phyloP scores from a whole-genome alignment of 2,797 vertebrate species.

The Florisuga fusca region DNA sequence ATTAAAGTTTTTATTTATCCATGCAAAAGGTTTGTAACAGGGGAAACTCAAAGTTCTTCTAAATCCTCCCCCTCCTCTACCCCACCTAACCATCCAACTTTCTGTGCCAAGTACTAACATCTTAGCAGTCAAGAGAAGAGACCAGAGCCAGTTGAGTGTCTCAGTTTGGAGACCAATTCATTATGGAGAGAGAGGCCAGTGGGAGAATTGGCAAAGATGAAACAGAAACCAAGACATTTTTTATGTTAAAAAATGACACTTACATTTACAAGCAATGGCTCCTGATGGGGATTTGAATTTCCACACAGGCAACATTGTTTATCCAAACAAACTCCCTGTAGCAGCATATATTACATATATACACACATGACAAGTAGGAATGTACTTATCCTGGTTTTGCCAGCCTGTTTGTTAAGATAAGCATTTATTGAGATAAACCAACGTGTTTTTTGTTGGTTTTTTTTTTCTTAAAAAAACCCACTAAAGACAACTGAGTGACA shows the following conservation, averaged over 20 bases:
- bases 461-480: constrained; percentile 6
- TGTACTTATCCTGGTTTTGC: constrained; percentile 15
- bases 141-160: neutral
- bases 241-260: constrained; percentile 55
- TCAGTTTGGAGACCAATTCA: constrained; percentile 38
- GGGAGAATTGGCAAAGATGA: constrained; percentile 46
- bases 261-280: constrained; percentile 55
- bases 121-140: neutral
- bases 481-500: constrained; percentile 57
- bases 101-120: constrained; percentile 21
- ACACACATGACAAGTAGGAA: constrained; percentile 46
- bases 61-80: neutral
- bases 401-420: constrained; percentile 35
- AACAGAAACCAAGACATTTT: constrained; percentile 34
- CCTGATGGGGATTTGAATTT: constrained; percentile 49
- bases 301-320: constrained; percentile 39
- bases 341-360: constrained; percentile 50
- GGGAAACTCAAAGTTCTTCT: constrained; percentile 3
- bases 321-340: constrained; percentile 51
- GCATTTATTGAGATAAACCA: constrained; percentile 63
- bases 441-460: neutral
- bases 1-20: neutral
- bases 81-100: neutral
- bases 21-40: neutral
- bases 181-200: neutral